phyloP scores from a whole-genome alignment of 2,797 vertebrate species.

The Enteromius unitaeniatus region DNA sequence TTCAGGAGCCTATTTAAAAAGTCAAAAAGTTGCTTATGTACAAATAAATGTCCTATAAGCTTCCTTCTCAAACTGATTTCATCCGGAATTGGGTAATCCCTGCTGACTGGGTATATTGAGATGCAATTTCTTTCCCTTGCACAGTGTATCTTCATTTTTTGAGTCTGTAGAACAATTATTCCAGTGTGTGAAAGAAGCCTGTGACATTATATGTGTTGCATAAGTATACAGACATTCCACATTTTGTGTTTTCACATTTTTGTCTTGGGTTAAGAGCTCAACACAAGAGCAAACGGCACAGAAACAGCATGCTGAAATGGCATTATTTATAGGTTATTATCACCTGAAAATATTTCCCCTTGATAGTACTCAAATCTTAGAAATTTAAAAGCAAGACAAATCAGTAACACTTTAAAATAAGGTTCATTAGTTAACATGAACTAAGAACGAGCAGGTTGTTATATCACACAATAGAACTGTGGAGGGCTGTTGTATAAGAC shows the following conservation, averaged over 20 bases:
- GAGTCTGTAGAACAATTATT: conserved; percentile 22
- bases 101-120: not conserved
- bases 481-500: no score
- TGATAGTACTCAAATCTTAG: not conserved
- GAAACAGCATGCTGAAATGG: not conserved
- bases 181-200: conserved; percentile 16
- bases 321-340: not conserved
- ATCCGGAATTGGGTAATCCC: conserved; percentile 16
- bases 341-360: not conserved
- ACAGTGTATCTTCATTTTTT: not conserved
- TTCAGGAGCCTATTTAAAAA: not conserved
- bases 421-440: no score
- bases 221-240: not conserved
- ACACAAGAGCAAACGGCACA: not conserved
- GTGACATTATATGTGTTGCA: conserved; percentile 5
- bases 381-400: no score
- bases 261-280: conserved; percentile 17
- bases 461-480: no score
- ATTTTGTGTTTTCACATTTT: not conserved
- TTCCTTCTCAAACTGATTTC: conserved; percentile 4
- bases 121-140: not conserved
- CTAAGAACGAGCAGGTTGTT: no score
- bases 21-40: not conserved
- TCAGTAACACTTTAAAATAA: no score
- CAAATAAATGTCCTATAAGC: conserved; percentile 6